phyloP scores from a whole-genome alignment of 2,113 vertebrate genomes.

The Phalacrocorax pelagicus region DNA sequence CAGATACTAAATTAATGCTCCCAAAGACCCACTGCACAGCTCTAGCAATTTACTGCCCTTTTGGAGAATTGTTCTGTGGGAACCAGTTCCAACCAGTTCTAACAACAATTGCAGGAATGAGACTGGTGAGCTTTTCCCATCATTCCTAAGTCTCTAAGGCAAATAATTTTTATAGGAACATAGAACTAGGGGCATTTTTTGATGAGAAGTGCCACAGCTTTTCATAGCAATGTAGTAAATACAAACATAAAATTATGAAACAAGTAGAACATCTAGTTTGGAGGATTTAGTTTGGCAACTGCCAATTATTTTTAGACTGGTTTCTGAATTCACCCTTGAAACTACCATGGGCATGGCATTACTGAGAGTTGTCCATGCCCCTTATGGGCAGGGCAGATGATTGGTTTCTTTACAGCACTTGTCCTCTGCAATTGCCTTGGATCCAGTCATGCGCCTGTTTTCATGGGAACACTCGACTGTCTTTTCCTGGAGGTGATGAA shows the following conservation, averaged over 20 bases:
- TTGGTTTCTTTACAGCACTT: background rate
- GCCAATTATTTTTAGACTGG: background rate
- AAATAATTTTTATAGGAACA: background rate
- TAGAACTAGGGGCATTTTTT: background rate
- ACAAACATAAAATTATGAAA: background rate
- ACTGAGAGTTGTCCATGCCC: background rate
- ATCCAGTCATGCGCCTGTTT: background rate
- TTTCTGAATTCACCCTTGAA: background rate
- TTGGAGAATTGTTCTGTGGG: background rate
- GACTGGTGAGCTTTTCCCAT: background rate
- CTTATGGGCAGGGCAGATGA: background rate
- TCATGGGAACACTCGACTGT: background rate
- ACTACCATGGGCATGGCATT: background rate
- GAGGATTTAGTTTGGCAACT: background rate
- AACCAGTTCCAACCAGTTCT: background rate
- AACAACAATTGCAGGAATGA: background rate
- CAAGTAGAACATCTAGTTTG: background rate
- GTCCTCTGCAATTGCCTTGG: background rate
- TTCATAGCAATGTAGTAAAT: background rate
- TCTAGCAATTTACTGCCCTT: background rate
- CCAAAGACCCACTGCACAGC: background rate
- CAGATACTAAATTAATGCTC: background rate
- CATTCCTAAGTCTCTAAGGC: background rate
- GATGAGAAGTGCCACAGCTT: background rate
- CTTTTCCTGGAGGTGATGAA: conserved; percentile 5